These are phyloP conservation scores for Remorina albescens DNA, from an alignment of 2,797 vertebrate genomes.

Conservation along the genomic window DNA sequence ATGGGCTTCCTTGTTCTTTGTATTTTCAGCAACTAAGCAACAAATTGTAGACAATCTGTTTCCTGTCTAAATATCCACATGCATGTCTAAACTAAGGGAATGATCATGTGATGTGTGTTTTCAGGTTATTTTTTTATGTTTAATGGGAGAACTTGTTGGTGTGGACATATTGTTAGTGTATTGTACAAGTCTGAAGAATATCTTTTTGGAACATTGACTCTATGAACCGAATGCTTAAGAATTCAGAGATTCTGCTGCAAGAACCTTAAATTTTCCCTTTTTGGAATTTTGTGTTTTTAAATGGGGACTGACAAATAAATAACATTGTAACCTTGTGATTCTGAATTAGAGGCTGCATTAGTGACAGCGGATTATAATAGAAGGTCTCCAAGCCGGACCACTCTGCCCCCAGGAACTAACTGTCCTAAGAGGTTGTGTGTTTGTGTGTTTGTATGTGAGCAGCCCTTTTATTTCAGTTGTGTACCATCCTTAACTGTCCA, in stretches of 20 bases:
- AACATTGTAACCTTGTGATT: constrained; percentile 36
- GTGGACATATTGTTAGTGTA: too few relatives aligned
- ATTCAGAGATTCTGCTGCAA: constrained; percentile 31
- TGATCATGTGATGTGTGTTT: too few relatives aligned
- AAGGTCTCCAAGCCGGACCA: constrained; percentile 43
- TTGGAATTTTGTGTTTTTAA: constrained; percentile 38
- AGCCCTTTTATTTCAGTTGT: constrained; percentile 40
- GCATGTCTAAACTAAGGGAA: too few relatives aligned
- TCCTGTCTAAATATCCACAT: too few relatives aligned
- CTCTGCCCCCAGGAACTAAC: constrained; percentile 57
- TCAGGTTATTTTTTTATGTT: too few relatives aligned
- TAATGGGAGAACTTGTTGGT: too few relatives aligned
- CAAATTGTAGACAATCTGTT: too few relatives aligned
- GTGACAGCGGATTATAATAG: constrained; percentile 53
- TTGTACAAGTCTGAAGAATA: too few relatives aligned
- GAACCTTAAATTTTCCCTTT: constrained; percentile 47
- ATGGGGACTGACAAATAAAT: constrained; percentile 35
- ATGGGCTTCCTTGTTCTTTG: too few relatives aligned
- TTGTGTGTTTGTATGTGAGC: constrained; percentile 23
- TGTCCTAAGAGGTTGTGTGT: constrained; percentile 64
- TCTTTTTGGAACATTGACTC: too few relatives aligned
- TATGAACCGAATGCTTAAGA: too few relatives aligned
- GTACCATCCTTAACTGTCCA: constrained; percentile 18
- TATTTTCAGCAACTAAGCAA: too few relatives aligned
- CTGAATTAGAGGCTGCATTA: constrained; percentile 52